Base-by-base conservation (phyloP, 2,888 invertebrate genomes). In the Drosophila silvestris region DNA sequence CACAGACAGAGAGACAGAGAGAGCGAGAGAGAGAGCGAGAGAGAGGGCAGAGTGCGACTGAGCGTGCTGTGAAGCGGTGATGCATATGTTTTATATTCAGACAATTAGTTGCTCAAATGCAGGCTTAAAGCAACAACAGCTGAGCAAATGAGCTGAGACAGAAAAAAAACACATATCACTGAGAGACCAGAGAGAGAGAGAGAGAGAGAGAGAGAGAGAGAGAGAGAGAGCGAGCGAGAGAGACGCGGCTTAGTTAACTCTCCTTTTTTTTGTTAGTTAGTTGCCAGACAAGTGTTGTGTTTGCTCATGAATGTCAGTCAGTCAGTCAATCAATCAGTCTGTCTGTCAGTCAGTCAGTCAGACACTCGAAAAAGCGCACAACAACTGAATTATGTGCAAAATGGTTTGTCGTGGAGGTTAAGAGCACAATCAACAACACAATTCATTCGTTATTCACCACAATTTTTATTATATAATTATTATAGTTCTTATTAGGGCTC, bases 31-130 rank as follows among this genome's bases (percentile, higher is more conserved):
- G n/a, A 41, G 10, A 5, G n/a, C 7, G 37, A 19, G 39, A 12
- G 74, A 12, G 58, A 33, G 54, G 53, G 22, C 22, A 28, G 52
- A 39, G 39, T 37, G 35, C 52, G 50, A 26, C 22, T 58, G 30
- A 41, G 57, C 19, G 61, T 39, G 44, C 51, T 61, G 50, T 50
- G 65, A 68, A 65, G 65, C 52, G 59, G n/a, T 59, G 53, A 77
- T 74, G 83, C 90, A 90, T 88, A 85, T 90, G 89, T 80, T 86
- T 84, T 78, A 83, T 74, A 71, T 62, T 81, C 85, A 87, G 74
- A 84, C 90, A 85, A 89, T 89, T 85, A 89, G 82, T 91, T 87
- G 79, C 91, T 89, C 73, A 91, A 85, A 81, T 84, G 85, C 85
- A 89, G 64, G 91, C 84, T 84, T 76, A 69, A 60, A 41, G 19